Evolutionary conservation across 2,888 invertebrate species (phyloP).

Genomic region (Psylliodes chrysocephalus): DNA sequence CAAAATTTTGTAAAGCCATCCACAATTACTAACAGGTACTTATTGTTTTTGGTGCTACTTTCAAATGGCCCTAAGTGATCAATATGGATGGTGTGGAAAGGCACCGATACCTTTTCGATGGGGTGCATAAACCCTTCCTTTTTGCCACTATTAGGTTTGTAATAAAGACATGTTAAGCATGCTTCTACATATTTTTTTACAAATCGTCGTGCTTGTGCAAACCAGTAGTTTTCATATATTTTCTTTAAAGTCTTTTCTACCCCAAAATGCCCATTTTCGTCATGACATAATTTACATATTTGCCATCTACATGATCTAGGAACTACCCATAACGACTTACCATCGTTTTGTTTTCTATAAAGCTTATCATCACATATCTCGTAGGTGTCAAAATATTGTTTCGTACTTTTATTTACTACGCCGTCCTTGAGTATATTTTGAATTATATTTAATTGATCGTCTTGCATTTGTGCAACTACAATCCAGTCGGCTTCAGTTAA

Average conservation of each 20-base stretch:
- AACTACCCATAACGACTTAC: constrained; percentile 2
- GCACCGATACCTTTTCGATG: constrained; percentile 29
- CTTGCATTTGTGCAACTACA: neutral
- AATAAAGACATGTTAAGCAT: constrained; percentile 52
- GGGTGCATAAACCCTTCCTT: constrained; percentile 26
- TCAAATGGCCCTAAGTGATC: constrained; percentile 54
- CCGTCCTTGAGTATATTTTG: neutral
- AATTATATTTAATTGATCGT: neutral
- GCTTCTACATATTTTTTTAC: no score
- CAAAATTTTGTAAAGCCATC: no score
- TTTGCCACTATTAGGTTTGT: constrained; percentile 35
- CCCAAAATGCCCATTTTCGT: constrained; percentile 41
- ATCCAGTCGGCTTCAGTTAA: neutral
- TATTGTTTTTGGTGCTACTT: constrained; percentile 44
- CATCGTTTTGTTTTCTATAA: neutral
- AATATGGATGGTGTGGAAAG: constrained; percentile 32
- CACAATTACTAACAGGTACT: constrained; percentile 43
- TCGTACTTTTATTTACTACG: neutral
- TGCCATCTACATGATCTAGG: constrained; percentile 42
- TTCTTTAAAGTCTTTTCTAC: constrained; percentile 41
- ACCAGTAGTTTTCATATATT: constrained; percentile 42
- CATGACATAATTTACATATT: constrained; percentile 39
- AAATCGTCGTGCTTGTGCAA: no score
- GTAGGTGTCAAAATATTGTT: neutral
- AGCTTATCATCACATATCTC: neutral